Percentiles rank a stretch among this genome's conserved stretches.
Conservation (phyloP, 2,113 vertebrate genomes). For the Protomyctophum bolini region DNA sequence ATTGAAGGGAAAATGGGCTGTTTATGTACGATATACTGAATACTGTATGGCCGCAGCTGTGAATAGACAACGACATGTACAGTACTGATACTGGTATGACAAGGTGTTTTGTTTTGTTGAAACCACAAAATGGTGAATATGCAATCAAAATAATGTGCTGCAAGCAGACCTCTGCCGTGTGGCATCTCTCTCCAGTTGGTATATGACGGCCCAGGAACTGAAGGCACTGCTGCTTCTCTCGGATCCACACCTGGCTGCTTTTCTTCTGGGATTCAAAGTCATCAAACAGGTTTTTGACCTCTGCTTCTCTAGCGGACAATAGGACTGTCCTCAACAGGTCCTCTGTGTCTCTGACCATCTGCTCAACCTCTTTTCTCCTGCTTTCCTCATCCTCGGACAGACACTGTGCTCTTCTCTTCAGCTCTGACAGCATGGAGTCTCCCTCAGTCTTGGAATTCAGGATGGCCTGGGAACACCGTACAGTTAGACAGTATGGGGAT, state of each 20-base stretch:
- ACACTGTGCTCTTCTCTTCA: conserved; percentile 40
- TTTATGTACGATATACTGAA: too few species aligned
- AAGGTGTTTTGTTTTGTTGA: too few species aligned
- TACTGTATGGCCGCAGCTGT: too few species aligned
- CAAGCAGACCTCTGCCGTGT: conserved; percentile 59
- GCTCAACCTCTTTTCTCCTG: conserved; percentile 45
- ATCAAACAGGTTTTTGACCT: conserved; percentile 45
- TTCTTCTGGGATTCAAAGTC: conserved; percentile 61
- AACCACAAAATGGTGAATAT: too few species aligned
- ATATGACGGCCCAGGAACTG: conserved; percentile 39
- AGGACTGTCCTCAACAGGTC: conserved; percentile 66
- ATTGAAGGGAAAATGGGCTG: too few species aligned
- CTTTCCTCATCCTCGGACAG: conserved; percentile 46
- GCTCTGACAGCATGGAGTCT: conserved; percentile 51
- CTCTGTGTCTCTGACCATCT: conserved; percentile 32
- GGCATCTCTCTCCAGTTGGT: conserved; percentile 36
- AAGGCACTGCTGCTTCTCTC: conserved; percentile 55
- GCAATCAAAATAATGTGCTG: conserved; percentile 2
- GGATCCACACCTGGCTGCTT: conserved; percentile 62
- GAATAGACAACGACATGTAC: too few species aligned
- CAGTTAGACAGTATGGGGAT: too few species aligned
- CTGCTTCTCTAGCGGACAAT: conserved; percentile 22
- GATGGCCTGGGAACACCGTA: conserved; percentile 41
- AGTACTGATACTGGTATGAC: too few species aligned
- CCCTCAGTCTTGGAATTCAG: conserved; percentile 51